Conservation (phyloP, 1,140 invertebrate genomes). For the Tribolium castaneum region DNA sequence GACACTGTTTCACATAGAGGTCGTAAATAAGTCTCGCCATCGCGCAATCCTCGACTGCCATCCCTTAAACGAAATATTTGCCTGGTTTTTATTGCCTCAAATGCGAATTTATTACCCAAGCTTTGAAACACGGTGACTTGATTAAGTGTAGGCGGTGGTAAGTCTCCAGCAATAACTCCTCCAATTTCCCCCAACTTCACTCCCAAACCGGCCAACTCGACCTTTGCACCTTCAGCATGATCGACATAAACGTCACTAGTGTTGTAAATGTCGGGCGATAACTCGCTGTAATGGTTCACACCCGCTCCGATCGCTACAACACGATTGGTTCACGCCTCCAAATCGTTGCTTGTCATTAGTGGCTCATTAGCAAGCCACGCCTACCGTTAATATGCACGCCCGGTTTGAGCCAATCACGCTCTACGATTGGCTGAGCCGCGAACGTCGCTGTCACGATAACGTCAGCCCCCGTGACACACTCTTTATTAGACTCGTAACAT, state of each 20-base stretch:
- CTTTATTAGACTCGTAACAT: conserved; percentile 59
- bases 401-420: conserved; percentile 66
- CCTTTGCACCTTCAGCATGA: conserved; percentile 59
- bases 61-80: conserved; percentile 61
- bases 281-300: conserved; percentile 61
- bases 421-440: conserved; percentile 64
- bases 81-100: not conserved
- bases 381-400: conserved; percentile 65
- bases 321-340: not conserved
- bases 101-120: conserved; percentile 56
- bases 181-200: conserved; percentile 63
- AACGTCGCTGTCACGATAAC: conserved; percentile 69
- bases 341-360: not conserved
- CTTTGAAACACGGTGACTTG: conserved; percentile 61
- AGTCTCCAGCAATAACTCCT: conserved; percentile 55
- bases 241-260: conserved; percentile 63
- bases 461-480: conserved; percentile 68
- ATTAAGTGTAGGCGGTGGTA: conserved; percentile 24
- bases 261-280: conserved; percentile 62
- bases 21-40: conserved; percentile 65
- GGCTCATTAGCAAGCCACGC: too few species aligned
- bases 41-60: conserved; percentile 67
- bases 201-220: conserved; percentile 62
- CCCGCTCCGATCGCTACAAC: conserved; percentile 65
- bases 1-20: conserved; percentile 16